Base-by-base conservation (phyloP, 1,140 invertebrate species). In the Orius laevigatus region DNA sequence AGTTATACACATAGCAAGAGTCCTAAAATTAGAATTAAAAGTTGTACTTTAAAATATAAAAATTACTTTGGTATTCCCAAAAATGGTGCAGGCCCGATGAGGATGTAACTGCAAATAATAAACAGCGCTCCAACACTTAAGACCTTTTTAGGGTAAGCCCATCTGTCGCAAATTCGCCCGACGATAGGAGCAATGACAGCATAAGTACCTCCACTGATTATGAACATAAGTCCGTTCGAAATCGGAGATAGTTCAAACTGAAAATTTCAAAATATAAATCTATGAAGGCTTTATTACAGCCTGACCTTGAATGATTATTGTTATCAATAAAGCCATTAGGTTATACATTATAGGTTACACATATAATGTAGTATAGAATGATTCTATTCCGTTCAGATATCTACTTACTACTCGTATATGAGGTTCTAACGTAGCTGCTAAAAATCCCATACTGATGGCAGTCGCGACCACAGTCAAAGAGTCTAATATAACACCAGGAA, bases 121-220 rank as follows among this genome's bases (percentile, higher is more conserved):
- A 65, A 46, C 2, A 65, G 5, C 10, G 60, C 53, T 3, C 67
- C 68, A 31, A 65, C 19, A 16, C 56, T 51, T 10, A 59, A 55
- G 1, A 59, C 48, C 25, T 52, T 53, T 38, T 61, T 61, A 0
- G 61, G 59, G 20, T 60, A 55, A 1, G 63, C 16, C 18, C 51
- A 49, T 16, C 46, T 57, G 46, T 69, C 67, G 52, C 66, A 67
- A 0, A 70, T 35, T 43, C 56, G 56, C 2, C 72, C 72, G 55
- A 70, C 69, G 6, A 72, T 46, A 0, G 72, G 72, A 10, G 70
- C 66, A 5, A 64, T 62, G 2, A 70, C 12, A 1, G 70, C 70
- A 54, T 74, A 75, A 19, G 67, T 64, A 5, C 62, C 67, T 15
- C 73, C 72, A 54, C 63, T 69, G 5, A 74, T 62, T 5, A 74